phyloP scores from a whole-genome alignment of 1,140 invertebrate species.

The Sminthurinus signatus region DNA sequence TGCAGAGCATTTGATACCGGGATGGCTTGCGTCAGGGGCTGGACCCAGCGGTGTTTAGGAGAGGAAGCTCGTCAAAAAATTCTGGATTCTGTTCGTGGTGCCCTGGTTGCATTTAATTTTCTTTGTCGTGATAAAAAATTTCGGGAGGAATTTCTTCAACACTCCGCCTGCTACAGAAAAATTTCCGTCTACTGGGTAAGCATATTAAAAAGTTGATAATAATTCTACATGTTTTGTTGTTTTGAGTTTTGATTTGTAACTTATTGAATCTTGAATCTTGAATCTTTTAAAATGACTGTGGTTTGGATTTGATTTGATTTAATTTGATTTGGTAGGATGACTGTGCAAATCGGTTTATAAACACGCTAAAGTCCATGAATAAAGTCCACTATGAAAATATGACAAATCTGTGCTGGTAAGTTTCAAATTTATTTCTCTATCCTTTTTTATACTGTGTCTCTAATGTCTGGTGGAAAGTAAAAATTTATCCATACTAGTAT shows the following conservation, averaged over 20 bases:
- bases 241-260: no score
- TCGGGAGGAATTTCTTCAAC: conserved; percentile 12
- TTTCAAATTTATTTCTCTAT: no score
- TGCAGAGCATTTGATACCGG: conserved; percentile 22
- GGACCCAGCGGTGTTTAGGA: conserved; percentile 9
- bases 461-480: no score
- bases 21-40: conserved; percentile 22
- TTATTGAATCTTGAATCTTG: no score
- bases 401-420: conserved; percentile 15
- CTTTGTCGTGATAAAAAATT: conserved; percentile 20
- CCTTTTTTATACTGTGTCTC: no score
- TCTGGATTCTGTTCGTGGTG: conserved; percentile 15
- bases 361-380: conserved; percentile 4
- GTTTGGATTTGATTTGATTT: no score
- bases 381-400: background rate
- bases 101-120: conserved; percentile 16
- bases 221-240: no score
- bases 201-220: no score
- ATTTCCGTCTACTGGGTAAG: conserved; percentile 2
- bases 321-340: no score
- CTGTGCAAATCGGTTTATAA: conserved; percentile 16
- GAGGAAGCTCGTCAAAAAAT: conserved; percentile 6
- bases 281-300: no score
- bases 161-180: conserved; percentile 17
- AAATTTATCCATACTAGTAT: no score